Conservation (phyloP, 2,113 vertebrate genomes). For the Cyphomyrus discorhynchus region DNA sequence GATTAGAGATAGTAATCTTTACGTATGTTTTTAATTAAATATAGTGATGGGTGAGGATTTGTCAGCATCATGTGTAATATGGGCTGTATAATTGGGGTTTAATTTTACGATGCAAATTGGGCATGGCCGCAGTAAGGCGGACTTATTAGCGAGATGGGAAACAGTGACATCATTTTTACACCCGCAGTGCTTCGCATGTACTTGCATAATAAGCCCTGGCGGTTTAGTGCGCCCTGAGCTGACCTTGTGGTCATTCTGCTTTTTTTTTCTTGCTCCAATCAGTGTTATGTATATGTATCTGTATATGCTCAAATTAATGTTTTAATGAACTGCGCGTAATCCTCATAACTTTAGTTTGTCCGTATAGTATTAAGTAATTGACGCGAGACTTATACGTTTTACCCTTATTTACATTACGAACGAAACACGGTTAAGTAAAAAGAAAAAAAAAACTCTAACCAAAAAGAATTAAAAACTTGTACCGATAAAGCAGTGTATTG, state of each 20-base stretch:
- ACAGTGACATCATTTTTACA: slow-evolving; percentile 10
- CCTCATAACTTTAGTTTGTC: neutral
- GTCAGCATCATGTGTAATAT: neutral
- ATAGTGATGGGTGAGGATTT: neutral
- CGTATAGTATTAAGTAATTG: neutral
- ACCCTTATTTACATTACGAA: neutral
- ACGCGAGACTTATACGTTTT: neutral
- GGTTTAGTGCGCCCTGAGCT: neutral
- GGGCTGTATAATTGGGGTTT: neutral
- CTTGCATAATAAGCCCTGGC: slow-evolving; percentile 9
- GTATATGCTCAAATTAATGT: neutral
- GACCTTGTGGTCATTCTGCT: neutral
- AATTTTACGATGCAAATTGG: slow-evolving; percentile 7
- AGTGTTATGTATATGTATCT: neutral
- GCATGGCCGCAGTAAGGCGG: neutral
- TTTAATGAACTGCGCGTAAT: neutral
- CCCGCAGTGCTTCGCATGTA: neutral
- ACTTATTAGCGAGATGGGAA: slow-evolving; percentile 8
- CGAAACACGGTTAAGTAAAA: neutral
- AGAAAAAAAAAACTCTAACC: neutral
- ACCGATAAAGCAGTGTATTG: neutral
- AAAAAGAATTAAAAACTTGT: neutral
- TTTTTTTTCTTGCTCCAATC: neutral
- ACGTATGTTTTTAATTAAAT: neutral
- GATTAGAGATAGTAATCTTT: neutral